Base-by-base conservation (phyloP, 2,888 invertebrate genomes). In the Ditula angustiorana region DNA sequence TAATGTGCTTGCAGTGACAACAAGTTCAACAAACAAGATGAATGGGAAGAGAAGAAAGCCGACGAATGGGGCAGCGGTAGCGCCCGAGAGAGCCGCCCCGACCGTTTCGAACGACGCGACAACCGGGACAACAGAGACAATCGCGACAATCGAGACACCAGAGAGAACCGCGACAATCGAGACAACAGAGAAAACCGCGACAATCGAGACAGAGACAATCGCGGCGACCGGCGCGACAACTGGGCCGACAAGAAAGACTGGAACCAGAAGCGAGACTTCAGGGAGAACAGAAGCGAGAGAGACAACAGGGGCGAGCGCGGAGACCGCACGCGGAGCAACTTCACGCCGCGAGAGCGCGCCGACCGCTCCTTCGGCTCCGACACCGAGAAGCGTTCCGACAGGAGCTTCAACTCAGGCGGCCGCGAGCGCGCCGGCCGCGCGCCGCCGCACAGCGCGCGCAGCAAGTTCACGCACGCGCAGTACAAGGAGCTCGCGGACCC, bases 401-500 rank as follows among this genome's bases (percentile, higher is more conserved):
- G 76, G 46, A 86, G 87, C 71, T 82, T 74, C 72, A 77, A 76
- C 2, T 85, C 89, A n/a, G n/a, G n/a, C 67, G 76, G 78, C 8
- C 59, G 58, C 1, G 81, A 80, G 1, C 76, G 80, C 11, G 56
- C 71, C 4, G 83, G 83, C 2, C 80, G 82, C 67, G 82, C 83
- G 1, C 85, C 86, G 0, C 83, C 88, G 0, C 83, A 80, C 74
- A 90, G 86, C 58, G 70, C 75, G 10, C 80, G 90, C 23, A 72
- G 83, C 74, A 85, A 82, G 66, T 88, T 86, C 76, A 84, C 86
- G 0, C 80, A 82, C 68, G 86, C 85, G 23, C 87, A 87, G 61
- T 85, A 81, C 72, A 89, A 86, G 62, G 88, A 84, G 71, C 74
- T 92, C 5, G 16, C 85, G 0, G 77, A 93, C 63, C 95, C 94